These are phyloP conservation scores for Microcebus murinus DNA, from an alignment of 2,113 vertebrate genomes.

Conservation along the genomic window DNA sequence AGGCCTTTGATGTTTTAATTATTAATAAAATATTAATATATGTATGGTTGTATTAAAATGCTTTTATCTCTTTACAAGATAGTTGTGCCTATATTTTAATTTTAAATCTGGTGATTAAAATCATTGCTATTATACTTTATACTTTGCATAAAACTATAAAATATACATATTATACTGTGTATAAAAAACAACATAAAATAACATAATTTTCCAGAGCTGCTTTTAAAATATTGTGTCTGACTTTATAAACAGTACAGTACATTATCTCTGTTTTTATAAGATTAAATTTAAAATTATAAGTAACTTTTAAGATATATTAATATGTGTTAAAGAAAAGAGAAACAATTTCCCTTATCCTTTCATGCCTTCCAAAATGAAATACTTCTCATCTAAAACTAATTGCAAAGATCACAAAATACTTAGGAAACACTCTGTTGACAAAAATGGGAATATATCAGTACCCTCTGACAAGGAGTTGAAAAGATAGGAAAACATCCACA, in stretches of 20 bases:
- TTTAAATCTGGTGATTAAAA: not conserved
- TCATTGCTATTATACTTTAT: not conserved
- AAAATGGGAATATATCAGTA: not conserved
- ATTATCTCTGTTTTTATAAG: not conserved
- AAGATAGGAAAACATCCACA: not conserved
- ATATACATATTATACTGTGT: not conserved
- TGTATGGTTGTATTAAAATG: not conserved
- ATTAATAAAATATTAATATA: not conserved
- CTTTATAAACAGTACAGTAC: not conserved
- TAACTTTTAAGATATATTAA: not conserved
- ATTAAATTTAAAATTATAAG: conserved; percentile 16
- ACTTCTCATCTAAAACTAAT: not conserved
- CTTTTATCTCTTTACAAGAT: not conserved
- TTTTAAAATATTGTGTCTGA: not conserved
- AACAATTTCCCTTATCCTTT: not conserved
- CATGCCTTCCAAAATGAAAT: not conserved
- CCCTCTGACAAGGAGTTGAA: not conserved
- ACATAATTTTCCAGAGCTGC: not conserved
- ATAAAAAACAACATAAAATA: not conserved
- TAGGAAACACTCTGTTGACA: not conserved
- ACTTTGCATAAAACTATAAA: not conserved
- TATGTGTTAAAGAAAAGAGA: not conserved
- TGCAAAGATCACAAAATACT: not conserved
- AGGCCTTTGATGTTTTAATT: not conserved
- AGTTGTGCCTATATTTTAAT: not conserved